These are phyloP conservation scores for Strix uralensis DNA, from an alignment of 2,113 vertebrate species.

Conservation along the genomic window DNA sequence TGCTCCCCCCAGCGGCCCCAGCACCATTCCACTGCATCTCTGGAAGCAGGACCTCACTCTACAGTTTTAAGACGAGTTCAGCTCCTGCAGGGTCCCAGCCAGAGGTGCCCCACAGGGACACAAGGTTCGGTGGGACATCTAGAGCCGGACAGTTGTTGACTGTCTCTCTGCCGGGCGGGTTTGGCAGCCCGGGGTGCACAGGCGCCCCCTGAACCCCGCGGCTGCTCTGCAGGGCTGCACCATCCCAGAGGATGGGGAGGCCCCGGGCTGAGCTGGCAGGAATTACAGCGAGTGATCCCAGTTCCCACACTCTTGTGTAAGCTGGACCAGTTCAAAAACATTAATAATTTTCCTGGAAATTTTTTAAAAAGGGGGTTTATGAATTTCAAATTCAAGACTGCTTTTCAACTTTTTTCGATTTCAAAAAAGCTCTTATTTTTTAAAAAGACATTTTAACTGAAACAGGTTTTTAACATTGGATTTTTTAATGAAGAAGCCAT, in stretches of 20 bases:
- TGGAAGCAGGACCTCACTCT: rapidly evolving
- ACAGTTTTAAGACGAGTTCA: not conserved
- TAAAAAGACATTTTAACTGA: not conserved
- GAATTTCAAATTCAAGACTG: not conserved
- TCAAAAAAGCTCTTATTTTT: not conserved
- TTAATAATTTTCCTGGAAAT: not conserved
- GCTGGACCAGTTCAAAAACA: not conserved
- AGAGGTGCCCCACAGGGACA: not conserved
- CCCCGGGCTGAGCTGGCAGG: not conserved
- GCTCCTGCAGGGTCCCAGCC: not conserved
- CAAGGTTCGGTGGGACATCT: not conserved
- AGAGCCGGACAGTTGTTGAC: not conserved
- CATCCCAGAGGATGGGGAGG: not conserved
- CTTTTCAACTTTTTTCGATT: not conserved
- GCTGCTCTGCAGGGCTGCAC: not conserved
- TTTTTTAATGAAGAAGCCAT: not conserved
- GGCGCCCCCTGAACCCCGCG: no score
- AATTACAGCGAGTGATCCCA: not conserved
- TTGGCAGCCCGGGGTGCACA: not conserved
- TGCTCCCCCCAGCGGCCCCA: not conserved
- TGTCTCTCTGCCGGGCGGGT: not conserved
- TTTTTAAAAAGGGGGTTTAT: not conserved
- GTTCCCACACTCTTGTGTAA: not conserved
- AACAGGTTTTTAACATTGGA: not conserved
- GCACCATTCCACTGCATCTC: not conserved